Evolutionary conservation across 1,140 invertebrate genomes (phyloP), one percentile per base, ranked within the genome.

Genomic region (Geopemphigus sp.): DNA sequence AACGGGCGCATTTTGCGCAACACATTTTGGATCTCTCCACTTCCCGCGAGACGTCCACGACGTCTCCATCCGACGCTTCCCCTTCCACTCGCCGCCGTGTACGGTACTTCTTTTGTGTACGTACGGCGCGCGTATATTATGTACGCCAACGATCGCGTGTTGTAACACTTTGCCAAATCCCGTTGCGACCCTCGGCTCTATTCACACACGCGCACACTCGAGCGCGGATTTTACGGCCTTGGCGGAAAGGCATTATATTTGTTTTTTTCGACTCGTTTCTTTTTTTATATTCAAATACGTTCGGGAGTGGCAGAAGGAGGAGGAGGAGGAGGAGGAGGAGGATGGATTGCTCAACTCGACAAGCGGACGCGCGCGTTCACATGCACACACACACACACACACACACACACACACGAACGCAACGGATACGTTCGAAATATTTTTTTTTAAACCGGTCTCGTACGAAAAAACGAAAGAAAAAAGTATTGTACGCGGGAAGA

Each of bases 141-240:
- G 17, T 57, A 32, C 29, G 72, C 19, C 53, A 29, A 74, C 54
- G 19, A n/a, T 59, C 32, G 56, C n/a, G 56, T 76, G 73, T 61
- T 61, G 73, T 76, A 76, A 76, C 73, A 76, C 56, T 76, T 76
- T 76, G 56, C 54, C 72, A 74, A 74, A 74, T 74, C 72, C 72
- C 53, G 72, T 59, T 76, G 73, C 56, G 73, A 76, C 56, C 73
- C 73, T 74, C n/a, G n/a, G n/a, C 56, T 26, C 56, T 45, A 57
- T 53, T 24, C 45, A 26, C 47, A 19, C 26, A 29, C 47, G 5
- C 47, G 24, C n/a, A 29, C 66, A 47, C 32, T 5, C 26, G 19
- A 14, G 6, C 29, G 14, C 66, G 47, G 57, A 61, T 76, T 76
- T 76, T 76, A 76, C 73, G 57, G 73, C 57, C 57, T 76, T 61